A percentile compares a stretch with the other conserved stretches of the same genome.
These are phyloP conservation scores for Operophtera brumata DNA, from an alignment of 2,888 invertebrate genomes.

Conservation along the genomic window DNA sequence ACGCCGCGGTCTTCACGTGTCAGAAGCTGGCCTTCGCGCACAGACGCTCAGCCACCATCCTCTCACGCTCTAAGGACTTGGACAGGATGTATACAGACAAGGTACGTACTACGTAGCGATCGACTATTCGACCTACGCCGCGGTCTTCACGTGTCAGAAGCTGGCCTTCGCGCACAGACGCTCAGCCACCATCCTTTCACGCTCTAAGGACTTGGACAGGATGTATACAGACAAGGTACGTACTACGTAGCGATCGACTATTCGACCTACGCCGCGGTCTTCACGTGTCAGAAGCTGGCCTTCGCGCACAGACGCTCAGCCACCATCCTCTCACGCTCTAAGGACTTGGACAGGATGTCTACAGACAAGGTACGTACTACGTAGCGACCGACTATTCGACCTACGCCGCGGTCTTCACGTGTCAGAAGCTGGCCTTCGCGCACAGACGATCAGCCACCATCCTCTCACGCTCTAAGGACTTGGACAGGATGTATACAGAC, in stretches of 20 bases:
- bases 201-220: constrained; percentile 86
- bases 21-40: constrained; percentile 88
- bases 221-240: constrained; percentile 84
- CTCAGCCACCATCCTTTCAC: constrained; percentile 90
- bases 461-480: constrained; percentile 85
- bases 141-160: constrained; percentile 89
- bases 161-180: constrained; percentile 87
- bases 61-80: constrained; percentile 86
- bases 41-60: constrained; percentile 88
- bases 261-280: constrained; percentile 86
- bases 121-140: constrained; percentile 87
- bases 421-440: constrained; percentile 87
- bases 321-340: constrained; percentile 88
- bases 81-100: constrained; percentile 86
- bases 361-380: constrained; percentile 83
- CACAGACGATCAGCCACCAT: constrained; percentile 90
- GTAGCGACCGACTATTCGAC: constrained; percentile 87
- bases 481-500: constrained; percentile 86
- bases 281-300: constrained; percentile 88
- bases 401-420: constrained; percentile 89
- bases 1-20: constrained; percentile 89
- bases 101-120: constrained; percentile 83
- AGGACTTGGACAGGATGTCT: constrained; percentile 85
- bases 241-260: constrained; percentile 87
- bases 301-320: constrained; percentile 89